A percentile compares a stretch with the other conserved stretches of the same genome.
phyloP scores from a whole-genome alignment of 2,888 invertebrate genomes.

The Sinhomidia bicolor region DNA sequence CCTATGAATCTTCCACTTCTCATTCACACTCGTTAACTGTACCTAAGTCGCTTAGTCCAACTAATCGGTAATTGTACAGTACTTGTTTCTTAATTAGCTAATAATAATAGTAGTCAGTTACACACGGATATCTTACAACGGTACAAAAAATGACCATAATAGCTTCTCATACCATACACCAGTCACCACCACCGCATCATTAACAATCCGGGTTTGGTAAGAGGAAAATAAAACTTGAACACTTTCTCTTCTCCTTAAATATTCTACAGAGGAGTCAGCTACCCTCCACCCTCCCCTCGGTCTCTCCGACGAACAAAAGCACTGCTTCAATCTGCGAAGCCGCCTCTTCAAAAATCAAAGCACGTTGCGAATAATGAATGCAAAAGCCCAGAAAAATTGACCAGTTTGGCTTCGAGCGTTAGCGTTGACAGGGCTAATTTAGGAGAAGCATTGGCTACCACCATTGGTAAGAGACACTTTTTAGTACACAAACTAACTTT shows the following conservation, averaged over 20 bases:
- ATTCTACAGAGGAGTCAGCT: constrained; percentile 86
- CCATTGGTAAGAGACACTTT: constrained; percentile 36
- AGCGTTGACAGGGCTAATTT: constrained; percentile 62
- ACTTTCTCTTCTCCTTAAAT: background rate
- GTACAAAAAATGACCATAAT: background rate
- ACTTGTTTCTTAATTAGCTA: constrained; percentile 23
- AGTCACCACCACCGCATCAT: no score
- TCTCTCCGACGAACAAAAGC: constrained; percentile 80
- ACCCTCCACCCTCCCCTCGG: constrained; percentile 90
- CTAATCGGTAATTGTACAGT: constrained; percentile 77
- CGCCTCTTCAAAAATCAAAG: constrained; percentile 90
- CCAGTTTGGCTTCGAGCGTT: constrained; percentile 53
- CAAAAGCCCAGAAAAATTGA: constrained; percentile 77
- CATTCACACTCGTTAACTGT: constrained; percentile 83
- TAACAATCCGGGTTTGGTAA: background rate
- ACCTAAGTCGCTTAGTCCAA: constrained; percentile 82
- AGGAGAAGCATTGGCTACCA: constrained; percentile 42
- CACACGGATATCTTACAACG: constrained; percentile 13
- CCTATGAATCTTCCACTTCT: constrained; percentile 81
- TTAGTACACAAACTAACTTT: background rate
- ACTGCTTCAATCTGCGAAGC: constrained; percentile 83
- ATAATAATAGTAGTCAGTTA: constrained; percentile 8
- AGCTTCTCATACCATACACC: no score
- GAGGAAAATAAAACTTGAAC: background rate
- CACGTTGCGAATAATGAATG: constrained; percentile 76